Base-by-base conservation (phyloP, 2,797 vertebrate genomes). In the Paedocypris micromegethes region DNA sequence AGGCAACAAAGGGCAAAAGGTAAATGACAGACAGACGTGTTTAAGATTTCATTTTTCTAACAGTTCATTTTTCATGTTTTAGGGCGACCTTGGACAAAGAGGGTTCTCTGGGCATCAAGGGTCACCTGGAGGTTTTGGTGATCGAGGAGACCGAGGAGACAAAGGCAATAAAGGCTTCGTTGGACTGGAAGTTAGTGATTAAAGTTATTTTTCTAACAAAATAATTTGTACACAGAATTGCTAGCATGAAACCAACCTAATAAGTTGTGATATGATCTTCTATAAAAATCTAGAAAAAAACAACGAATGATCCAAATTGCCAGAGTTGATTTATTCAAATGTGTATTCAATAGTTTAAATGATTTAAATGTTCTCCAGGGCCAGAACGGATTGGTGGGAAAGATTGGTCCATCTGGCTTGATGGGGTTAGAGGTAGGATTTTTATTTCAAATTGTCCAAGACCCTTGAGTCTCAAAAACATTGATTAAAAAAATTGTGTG, bases 141-240 rank as follows among this genome's bases (percentile, higher is more conserved):
- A 77, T 37, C 46, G 44, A 23, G 91, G 91, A 60, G 55, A 47
- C 47, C 83, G 83, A 77, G 90, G 90, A 6, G 64, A 39, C 5
- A 92, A 86, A 78, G 92, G 92, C 72, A 84, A 88, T 68, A 91
- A 89, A 75, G 91, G 92, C 48, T 84, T 81, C 43, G 66, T 78
- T 47, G 91, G 91, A 63, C 76, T 84, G 60, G 78, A 82, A 84
- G 91, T 89, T 83, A 87, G 84, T 78, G 2, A 43, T 50, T 9
- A 23, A 23, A 23, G 23, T 23, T 23, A 1, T 23, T 23, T 23
- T 23, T 23, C 23, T 23, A 23, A 23, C 23, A 23, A 23, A 23
- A 23, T 23, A 23, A 23, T 23, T 23, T 1, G 23, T 23, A 23
- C 23, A 23, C 23, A 23, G 23, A 23, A 23, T 23, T 23, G 23